phyloP scores from a whole-genome alignment of 1,140 invertebrate species.

The Pinna nobilis region DNA sequence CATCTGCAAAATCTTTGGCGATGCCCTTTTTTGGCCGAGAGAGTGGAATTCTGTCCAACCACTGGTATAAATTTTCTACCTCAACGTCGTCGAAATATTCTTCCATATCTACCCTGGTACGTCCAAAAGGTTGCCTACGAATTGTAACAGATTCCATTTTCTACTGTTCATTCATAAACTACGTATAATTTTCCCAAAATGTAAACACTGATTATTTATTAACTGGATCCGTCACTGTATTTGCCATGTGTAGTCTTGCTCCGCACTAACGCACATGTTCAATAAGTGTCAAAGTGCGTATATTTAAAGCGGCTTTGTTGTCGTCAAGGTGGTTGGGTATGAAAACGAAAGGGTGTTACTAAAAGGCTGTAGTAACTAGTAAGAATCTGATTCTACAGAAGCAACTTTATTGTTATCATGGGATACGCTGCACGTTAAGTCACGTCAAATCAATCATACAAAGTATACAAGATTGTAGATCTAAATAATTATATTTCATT shows the following conservation, averaged over 20 bases:
- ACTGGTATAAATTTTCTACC: conserved; percentile 70
- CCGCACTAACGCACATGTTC: conserved; percentile 9
- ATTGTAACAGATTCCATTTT: conserved; percentile 33
- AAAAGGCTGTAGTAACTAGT: too few species aligned
- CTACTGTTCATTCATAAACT: conserved; percentile 4
- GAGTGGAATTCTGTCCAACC: conserved; percentile 74
- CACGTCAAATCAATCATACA: too few species aligned
- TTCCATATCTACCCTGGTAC: conserved; percentile 51
- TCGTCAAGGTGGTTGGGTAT: too few species aligned
- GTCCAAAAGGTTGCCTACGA: conserved; percentile 25
- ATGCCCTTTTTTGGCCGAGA: conserved; percentile 73
- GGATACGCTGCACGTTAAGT: too few species aligned
- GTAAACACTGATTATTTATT: too few species aligned
- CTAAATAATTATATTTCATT: too few species aligned
- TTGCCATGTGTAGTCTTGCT: conserved; percentile 11
- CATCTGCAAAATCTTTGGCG: conserved; percentile 74
- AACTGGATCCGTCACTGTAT: background rate
- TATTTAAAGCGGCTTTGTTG: conserved; percentile 21
- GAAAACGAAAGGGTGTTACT: too few species aligned
- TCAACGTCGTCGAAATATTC: conserved; percentile 67
- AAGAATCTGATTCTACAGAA: too few species aligned
- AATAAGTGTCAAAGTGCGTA: conserved; percentile 16
- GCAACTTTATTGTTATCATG: too few species aligned
- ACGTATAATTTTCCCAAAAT: background rate
- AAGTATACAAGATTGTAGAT: too few species aligned